Percentiles rank a stretch among this genome's conserved stretches.
These are phyloP conservation scores for Acanthochromis polyacanthus DNA, from an alignment of 2,113 vertebrate species.

Conservation along the genomic window DNA sequence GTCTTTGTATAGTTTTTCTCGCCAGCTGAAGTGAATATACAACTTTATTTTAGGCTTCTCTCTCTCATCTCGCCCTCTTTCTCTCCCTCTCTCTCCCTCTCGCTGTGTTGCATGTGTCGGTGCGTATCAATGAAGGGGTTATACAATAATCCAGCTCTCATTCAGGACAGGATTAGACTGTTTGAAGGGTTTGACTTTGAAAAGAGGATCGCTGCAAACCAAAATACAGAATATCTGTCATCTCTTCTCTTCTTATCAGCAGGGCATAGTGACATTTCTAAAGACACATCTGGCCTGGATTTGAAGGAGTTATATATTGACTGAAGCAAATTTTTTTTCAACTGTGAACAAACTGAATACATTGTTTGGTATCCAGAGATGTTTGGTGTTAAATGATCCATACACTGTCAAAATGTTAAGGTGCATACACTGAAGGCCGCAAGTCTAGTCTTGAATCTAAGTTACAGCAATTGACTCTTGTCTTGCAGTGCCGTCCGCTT, in stretches of 20 bases:
- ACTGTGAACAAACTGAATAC: slow-evolving; percentile 31
- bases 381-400: slow-evolving; percentile 62
- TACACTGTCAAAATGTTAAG: slow-evolving; percentile 58
- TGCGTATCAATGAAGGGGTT: slow-evolving; percentile 63
- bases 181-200: slow-evolving; percentile 77
- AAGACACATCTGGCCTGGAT: slow-evolving; percentile 78
- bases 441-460: slow-evolving; percentile 69
- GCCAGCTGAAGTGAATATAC: slow-evolving; percentile 28
- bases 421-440: slow-evolving; percentile 29
- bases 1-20: slow-evolving; percentile 10
- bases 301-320: slow-evolving; percentile 71
- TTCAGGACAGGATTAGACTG: slow-evolving; percentile 79
- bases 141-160: slow-evolving; percentile 77
- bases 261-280: slow-evolving; percentile 67
- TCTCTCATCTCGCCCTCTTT: slow-evolving; percentile 13
- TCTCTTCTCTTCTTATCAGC: slow-evolving; percentile 65
- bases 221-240: slow-evolving; percentile 77
- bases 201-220: slow-evolving; percentile 66
- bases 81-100: background rate
- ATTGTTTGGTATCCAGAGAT: slow-evolving; percentile 42
- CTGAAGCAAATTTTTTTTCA: slow-evolving; percentile 53
- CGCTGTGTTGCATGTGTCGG: slow-evolving; percentile 45
- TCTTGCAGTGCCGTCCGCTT: slow-evolving; percentile 21
- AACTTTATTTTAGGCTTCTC: slow-evolving; percentile 44
- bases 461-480: slow-evolving; percentile 31